Percentiles rank a stretch among this genome's conserved stretches.
Evolutionary conservation across 2,888 invertebrate genomes (phyloP).

Genomic region (Leptodirus hochenwartii): DNA sequence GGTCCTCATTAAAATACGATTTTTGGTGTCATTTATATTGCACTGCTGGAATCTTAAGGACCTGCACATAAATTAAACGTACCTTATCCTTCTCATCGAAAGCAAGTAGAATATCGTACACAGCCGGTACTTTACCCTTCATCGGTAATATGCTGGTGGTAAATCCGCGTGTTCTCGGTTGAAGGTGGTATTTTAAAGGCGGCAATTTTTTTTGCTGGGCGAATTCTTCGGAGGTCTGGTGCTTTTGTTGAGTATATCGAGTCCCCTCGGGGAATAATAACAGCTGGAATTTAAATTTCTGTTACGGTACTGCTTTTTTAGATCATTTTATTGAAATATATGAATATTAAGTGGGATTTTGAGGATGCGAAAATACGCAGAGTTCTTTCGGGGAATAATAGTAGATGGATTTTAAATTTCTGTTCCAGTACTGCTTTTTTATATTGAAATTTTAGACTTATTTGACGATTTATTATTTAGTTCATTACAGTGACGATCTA

Average conservation of each 20-base stretch:
- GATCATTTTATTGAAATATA: not conserved
- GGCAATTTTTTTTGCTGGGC: slow-evolving; percentile 74
- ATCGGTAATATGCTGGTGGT: slow-evolving; percentile 68
- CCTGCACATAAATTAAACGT: too few species aligned
- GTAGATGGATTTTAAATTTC: slow-evolving; percentile 38
- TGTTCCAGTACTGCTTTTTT: not conserved
- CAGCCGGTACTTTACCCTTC: slow-evolving; percentile 59
- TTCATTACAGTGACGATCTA: too few species aligned
- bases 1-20: too few species aligned
- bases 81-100: slow-evolving; percentile 41
- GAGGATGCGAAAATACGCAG: too few species aligned
- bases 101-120: slow-evolving; percentile 68
- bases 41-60: too few species aligned
- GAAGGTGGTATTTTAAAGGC: slow-evolving; percentile 70
- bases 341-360: too few species aligned
- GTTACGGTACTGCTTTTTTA: not conserved
- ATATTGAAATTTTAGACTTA: too few species aligned
- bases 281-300: slow-evolving; percentile 38
- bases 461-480: too few species aligned
- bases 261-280: slow-evolving; percentile 88
- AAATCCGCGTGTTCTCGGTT: slow-evolving; percentile 92
- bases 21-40: too few species aligned
- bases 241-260: slow-evolving; percentile 72
- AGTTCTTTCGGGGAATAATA: slow-evolving; percentile 87
- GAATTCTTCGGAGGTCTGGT: slow-evolving; percentile 72